A percentile compares a stretch with the other conserved stretches of the same genome.
phyloP scores from a whole-genome alignment of 2,797 vertebrate species.

The Cyprinodon diabolis region DNA sequence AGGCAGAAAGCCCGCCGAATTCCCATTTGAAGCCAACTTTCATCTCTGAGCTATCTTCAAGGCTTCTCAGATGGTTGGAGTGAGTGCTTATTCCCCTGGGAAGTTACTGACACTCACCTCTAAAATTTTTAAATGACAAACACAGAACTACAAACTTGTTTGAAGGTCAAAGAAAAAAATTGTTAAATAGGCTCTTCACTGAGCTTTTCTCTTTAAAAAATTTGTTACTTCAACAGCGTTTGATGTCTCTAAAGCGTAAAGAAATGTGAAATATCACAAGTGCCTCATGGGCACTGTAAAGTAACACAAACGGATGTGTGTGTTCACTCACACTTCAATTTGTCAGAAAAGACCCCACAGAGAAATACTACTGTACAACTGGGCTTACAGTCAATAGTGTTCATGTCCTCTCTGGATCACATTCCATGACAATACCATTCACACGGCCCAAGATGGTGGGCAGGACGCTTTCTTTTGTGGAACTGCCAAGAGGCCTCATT shows the following conservation, averaged over 20 bases:
- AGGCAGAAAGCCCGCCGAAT: constrained; percentile 44
- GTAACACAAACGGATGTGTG: constrained; percentile 12
- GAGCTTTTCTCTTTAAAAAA: constrained; percentile 32
- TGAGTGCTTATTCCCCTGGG: constrained; percentile 29
- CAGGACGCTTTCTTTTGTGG: constrained; percentile 64
- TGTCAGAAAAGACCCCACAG: constrained; percentile 5
- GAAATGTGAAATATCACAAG: constrained; percentile 33
- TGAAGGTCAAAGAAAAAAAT: constrained; percentile 31
- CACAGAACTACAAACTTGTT: constrained; percentile 11
- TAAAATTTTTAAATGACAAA: constrained; percentile 21
- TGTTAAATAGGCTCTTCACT: constrained; percentile 16
- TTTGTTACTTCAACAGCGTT: constrained; percentile 21
- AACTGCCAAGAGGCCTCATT: constrained; percentile 70
- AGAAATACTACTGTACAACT: constrained; percentile 25
- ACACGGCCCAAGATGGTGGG: constrained; percentile 28
- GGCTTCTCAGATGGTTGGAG: constrained; percentile 37
- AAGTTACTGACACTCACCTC: constrained; percentile 46
- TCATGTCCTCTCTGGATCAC: constrained; percentile 12
- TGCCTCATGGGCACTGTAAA: constrained; percentile 38
- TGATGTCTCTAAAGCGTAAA: constrained; percentile 39
- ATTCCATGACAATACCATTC: constrained; percentile 29
- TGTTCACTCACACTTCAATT: constrained; percentile 12
- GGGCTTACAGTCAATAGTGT: constrained; percentile 26
- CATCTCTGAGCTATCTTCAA: constrained; percentile 39
- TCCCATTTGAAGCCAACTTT: constrained; percentile 53